These are phyloP conservation scores for Phalanger gymnotis DNA, from an alignment of 2,797 vertebrate species.

Conservation along the genomic window DNA sequence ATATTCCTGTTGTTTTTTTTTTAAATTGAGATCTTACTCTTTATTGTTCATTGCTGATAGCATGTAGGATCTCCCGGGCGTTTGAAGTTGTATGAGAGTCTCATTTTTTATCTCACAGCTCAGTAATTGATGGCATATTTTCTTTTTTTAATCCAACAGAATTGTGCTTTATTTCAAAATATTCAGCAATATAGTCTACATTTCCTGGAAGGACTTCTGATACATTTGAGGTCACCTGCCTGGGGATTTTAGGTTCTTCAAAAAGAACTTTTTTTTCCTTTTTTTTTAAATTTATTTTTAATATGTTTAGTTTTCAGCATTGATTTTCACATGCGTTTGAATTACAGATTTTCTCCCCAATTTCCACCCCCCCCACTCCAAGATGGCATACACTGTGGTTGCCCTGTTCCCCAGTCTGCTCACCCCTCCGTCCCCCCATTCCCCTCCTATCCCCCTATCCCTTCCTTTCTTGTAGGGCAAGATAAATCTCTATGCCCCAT, in stretches of 20 bases:
- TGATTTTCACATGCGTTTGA: no score
- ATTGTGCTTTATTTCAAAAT: not conserved
- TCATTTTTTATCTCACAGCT: not conserved
- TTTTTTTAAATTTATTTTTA: no score
- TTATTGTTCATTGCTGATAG: not conserved
- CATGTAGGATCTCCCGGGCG: not conserved
- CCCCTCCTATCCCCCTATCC: no score
- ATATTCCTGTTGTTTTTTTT: not conserved
- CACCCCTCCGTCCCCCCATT: no score
- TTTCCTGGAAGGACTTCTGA: not conserved
- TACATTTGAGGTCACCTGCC: not conserved
- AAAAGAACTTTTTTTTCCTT: not conserved
- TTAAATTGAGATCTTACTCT: not conserved
- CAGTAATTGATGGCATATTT: not conserved
- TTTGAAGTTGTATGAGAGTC: not conserved
- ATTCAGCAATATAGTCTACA: not conserved
- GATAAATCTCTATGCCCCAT: no score
- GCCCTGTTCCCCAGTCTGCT: no score
- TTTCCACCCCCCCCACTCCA: no score
- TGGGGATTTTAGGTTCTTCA: not conserved
- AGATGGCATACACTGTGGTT: no score
- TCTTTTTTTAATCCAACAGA: not conserved
- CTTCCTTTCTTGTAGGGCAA: no score
- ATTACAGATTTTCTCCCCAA: no score
- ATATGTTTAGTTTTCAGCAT: no score